phyloP scores from a whole-genome alignment of 2,888 invertebrate genomes.

The Nephrotoma flavescens region DNA sequence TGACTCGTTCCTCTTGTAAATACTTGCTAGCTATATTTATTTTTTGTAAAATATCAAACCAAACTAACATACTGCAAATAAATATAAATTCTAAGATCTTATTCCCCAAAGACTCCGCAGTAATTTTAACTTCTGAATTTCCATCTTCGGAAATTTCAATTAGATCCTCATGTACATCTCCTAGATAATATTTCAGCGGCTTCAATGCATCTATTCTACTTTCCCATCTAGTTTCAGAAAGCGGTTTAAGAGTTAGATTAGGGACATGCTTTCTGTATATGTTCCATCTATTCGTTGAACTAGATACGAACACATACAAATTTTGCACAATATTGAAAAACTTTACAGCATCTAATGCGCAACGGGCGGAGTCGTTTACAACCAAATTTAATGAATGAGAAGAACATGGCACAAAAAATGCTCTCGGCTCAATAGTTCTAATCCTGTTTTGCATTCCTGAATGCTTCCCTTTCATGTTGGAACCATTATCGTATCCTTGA shows the following conservation, averaged over 20 bases:
- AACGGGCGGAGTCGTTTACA: too few relatives aligned
- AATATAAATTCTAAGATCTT: neutral
- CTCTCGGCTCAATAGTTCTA: neutral
- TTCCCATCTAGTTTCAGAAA: too few relatives aligned
- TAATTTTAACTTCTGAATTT: too few relatives aligned
- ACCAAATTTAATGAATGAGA: neutral
- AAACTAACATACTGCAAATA: neutral
- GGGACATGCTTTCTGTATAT: neutral
- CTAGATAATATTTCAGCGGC: too few relatives aligned
- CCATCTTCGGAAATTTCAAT: too few relatives aligned
- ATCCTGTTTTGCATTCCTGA: neutral
- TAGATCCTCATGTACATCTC: too few relatives aligned
- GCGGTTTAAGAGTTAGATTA: neutral
- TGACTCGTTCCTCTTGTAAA: neutral
- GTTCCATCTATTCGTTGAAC: neutral
- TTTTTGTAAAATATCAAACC: neutral
- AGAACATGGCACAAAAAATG: neutral
- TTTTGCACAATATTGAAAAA: neutral
- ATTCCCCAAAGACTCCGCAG: neutral
- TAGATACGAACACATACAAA: neutral
- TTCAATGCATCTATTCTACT: too few relatives aligned
- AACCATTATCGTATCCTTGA: neutral
- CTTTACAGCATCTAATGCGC: too few relatives aligned
- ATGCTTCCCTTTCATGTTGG: neutral
- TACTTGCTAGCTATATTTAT: neutral